Conservation (phyloP, 2,888 invertebrate genomes). For the Microctonus brassicae region DNA sequence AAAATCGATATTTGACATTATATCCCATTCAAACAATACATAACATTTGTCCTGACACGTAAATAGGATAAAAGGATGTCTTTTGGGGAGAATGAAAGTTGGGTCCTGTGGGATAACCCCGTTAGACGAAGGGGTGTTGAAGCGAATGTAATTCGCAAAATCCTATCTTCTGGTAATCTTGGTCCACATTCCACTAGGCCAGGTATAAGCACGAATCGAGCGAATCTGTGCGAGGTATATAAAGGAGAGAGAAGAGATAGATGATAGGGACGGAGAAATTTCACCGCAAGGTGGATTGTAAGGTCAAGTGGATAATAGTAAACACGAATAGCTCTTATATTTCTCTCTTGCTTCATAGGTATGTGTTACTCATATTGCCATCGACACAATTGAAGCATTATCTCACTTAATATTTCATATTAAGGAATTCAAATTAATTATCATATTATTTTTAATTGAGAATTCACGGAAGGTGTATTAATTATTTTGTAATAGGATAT, state of each 20-base stretch:
- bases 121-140: neutral
- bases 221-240: neutral
- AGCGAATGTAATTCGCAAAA: conserved; percentile 36
- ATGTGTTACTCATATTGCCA: neutral
- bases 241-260: neutral
- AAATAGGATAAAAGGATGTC: neutral
- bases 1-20: conserved; percentile 2
- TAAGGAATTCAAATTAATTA: neutral
- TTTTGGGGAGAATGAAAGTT: neutral
- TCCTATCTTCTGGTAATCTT: conserved; percentile 47
- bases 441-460: neutral
- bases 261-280: neutral
- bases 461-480: neutral
- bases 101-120: neutral
- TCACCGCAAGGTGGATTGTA: neutral
- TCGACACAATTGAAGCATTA: neutral
- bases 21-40: neutral
- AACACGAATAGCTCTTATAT: conserved; percentile 36
- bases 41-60: neutral
- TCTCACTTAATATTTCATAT: conserved; percentile 33
- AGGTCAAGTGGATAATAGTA: conserved; percentile 49
- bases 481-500: neutral
- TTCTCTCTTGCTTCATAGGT: neutral
- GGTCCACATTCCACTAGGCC: conserved; percentile 46
- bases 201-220: conserved; percentile 6